Base-by-base conservation (phyloP, 2,113 vertebrate species). In the Sylvilagus bachmani region DNA sequence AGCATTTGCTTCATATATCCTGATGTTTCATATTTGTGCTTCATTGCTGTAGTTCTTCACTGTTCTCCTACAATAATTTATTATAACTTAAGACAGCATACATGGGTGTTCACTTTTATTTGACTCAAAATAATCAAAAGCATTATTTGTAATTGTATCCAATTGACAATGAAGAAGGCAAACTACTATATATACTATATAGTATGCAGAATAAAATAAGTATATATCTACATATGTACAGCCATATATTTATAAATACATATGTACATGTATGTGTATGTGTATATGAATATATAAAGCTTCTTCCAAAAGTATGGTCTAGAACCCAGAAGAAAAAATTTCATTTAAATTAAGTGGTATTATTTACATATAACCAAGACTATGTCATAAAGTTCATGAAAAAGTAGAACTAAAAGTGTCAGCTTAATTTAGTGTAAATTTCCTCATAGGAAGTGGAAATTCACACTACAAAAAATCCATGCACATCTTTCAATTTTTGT, bases 51-150 rank as follows among this genome's bases (percentile, higher is more conserved):
- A 87, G 11, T 7, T 25, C 69, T 51, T 62, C 38, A 75, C 19
- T 58, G 9, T 78, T 4, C 10, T 38, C 62, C 73, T 78, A 2
- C n/a, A 96, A 96, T 94, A 96, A 89, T 94, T 5, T 55, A 29
- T 38, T 0, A 25, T 58, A 81, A 62, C 31, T 90, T 88, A 36
- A 33, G 51, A 75, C 5, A 62, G 17, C 13, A 53, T 16, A 13
- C 0, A 1, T 64, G 49, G 10, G 10, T 89, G 69, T 75, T 62
- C 24, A 61, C 49, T 86, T 64, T 55, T 64, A 71, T 27, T 82
- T 58, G 29, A 31, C 55, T 55, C 11, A 51, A 73, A 38, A 44
- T 44, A 44, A 31, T 38, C 38, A 85, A 25, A 64, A n/a, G 81
- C 33, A 51, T 31, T 17, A 70, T 70, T 79, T 95, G 21, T 44